Conservation (phyloP, 2,888 invertebrate genomes). For the Pterostichus niger region DNA sequence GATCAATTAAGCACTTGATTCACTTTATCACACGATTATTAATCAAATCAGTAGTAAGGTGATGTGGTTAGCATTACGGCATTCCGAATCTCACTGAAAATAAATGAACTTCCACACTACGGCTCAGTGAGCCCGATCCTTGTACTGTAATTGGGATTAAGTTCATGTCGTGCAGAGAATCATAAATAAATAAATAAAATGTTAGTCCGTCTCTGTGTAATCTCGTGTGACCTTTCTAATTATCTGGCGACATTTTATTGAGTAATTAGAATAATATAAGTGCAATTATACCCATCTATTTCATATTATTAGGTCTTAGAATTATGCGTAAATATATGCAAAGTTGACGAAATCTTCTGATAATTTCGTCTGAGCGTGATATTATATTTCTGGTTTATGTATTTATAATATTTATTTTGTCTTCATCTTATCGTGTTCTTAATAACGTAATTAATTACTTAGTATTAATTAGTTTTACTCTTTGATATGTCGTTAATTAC, state of each 20-base stretch:
- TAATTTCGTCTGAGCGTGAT: background rate
- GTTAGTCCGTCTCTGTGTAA: too few relatives aligned
- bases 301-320: constrained; percentile 13
- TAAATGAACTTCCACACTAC: too few relatives aligned
- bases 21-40: too few relatives aligned
- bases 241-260: background rate
- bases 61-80: too few relatives aligned
- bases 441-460: constrained; percentile 11
- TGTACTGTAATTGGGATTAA: too few relatives aligned
- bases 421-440: background rate
- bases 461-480: constrained; percentile 1
- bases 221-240: too few relatives aligned
- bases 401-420: constrained; percentile 13
- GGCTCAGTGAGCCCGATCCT: too few relatives aligned
- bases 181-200: too few relatives aligned
- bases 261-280: constrained; percentile 1
- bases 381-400: background rate
- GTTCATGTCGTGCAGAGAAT: too few relatives aligned
- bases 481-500: background rate
- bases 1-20: too few relatives aligned
- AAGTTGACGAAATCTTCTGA: background rate
- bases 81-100: too few relatives aligned
- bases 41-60: too few relatives aligned
- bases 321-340: constrained; percentile 20
- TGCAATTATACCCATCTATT: background rate